Evolutionary conservation across 2,797 vertebrate genomes (phyloP).

Genomic region (Poeciliopsis presidionis): DNA sequence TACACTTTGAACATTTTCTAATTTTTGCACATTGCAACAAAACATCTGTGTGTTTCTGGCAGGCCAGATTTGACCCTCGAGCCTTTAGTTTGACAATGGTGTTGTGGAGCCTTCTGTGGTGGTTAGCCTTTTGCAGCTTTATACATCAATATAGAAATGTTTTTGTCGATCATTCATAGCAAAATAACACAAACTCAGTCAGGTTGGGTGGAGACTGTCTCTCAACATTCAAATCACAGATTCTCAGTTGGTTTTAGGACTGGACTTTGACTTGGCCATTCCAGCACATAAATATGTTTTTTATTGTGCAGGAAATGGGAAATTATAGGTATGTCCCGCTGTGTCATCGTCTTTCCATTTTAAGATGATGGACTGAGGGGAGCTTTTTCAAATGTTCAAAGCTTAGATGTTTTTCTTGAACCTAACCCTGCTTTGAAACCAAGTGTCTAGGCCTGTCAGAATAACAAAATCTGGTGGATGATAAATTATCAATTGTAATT

Average conservation of each 20-base stretch:
- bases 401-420: not conserved
- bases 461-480: no score
- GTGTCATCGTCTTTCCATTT: not conserved
- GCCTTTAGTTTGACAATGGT: no score
- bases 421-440: not conserved
- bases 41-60: not conserved
- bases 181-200: not conserved
- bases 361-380: not conserved
- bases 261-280: not conserved
- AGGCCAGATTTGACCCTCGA: no score
- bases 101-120: not conserved
- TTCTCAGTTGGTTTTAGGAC: not conserved
- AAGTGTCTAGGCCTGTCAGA: no score
- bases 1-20: not conserved
- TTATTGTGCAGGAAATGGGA: not conserved
- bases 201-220: not conserved
- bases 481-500: no score
- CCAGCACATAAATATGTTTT: not conserved
- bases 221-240: not conserved
- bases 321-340: not conserved
- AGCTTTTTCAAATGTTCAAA: not conserved
- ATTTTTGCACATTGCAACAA: not conserved
- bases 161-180: not conserved
- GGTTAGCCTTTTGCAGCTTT: not conserved
- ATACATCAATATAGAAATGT: not conserved